Evolutionary conservation across 2,888 invertebrate species (phyloP).

Genomic region (Chouioia cunea): DNA sequence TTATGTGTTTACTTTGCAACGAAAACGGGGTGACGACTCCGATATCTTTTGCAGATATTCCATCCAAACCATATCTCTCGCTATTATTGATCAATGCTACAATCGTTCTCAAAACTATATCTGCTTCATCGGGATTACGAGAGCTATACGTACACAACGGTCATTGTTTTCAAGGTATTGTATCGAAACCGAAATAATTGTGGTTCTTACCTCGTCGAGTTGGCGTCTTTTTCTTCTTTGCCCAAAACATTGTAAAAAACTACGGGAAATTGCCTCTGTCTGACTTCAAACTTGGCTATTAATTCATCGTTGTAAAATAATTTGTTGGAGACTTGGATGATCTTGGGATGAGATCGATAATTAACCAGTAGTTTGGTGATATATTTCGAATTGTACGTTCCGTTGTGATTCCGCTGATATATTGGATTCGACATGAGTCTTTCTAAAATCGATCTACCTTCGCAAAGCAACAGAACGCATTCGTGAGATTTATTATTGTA

Average conservation of each 20-base stretch:
- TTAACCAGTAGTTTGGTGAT: conserved; percentile 82
- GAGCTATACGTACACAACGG: conserved; percentile 66
- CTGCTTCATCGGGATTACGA: conserved; percentile 74
- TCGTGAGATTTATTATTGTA: too few relatives aligned
- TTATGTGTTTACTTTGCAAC: conserved; percentile 56
- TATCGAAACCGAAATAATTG: too few relatives aligned
- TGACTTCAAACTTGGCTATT: conserved; percentile 68
- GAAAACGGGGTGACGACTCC: conserved; percentile 75
- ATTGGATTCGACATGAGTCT: conserved; percentile 73
- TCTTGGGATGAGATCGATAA: conserved; percentile 80
- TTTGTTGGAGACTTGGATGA: conserved; percentile 76
- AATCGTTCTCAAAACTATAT: conserved; percentile 73
- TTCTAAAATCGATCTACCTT: conserved; percentile 78
- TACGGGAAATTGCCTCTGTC: conserved; percentile 70
- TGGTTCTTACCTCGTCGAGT: conserved; percentile 70
- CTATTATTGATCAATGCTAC: conserved; percentile 67
- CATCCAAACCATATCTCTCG: background rate
- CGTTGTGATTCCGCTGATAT: conserved; percentile 67
- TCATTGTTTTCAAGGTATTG: background rate
- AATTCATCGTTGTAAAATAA: conserved; percentile 78
- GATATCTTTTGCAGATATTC: conserved; percentile 68
- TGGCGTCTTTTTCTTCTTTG: conserved; percentile 68
- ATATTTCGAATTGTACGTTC: conserved; percentile 72
- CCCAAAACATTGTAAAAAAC: conserved; percentile 74
- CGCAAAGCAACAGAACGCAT: conserved; percentile 21